A percentile compares a stretch with the other conserved stretches of the same genome.
phyloP scores from a whole-genome alignment of 2,888 invertebrate species.

The Luffia ferchaultella region DNA sequence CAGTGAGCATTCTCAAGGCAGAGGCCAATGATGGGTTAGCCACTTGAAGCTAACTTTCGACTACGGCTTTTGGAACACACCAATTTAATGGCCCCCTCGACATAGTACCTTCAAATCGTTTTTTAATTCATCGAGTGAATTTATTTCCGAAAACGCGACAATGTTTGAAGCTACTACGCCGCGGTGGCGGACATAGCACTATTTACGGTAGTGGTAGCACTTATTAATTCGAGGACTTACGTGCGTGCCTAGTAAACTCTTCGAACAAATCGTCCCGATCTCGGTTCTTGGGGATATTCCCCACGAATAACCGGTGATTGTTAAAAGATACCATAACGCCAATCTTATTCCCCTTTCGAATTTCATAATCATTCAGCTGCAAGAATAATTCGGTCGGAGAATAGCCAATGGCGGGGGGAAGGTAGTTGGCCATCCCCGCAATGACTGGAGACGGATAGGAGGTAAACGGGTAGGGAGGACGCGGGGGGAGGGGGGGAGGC shows the following conservation, averaged over 20 bases:
- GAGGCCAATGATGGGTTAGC: constrained; percentile 44
- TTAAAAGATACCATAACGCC: constrained; percentile 99
- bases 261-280: constrained; percentile 99
- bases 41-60: constrained; percentile 18
- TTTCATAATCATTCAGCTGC: constrained; percentile 99
- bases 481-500: constrained; percentile 19
- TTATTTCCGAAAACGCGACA: background rate
- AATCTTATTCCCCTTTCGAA: constrained; percentile 99
- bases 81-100: background rate
- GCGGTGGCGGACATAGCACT: constrained; percentile 8
- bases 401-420: constrained; percentile 67
- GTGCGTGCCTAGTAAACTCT: constrained; percentile 99
- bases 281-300: constrained; percentile 99
- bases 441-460: constrained; percentile 45
- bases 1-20: constrained; percentile 59
- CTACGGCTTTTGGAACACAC: background rate
- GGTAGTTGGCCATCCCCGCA: constrained; percentile 28
- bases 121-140: background rate
- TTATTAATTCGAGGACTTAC: constrained; percentile 84
- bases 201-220: constrained; percentile 39
- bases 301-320: constrained; percentile 99
- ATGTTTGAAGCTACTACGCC: background rate
- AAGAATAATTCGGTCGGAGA: constrained; percentile 89
- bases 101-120: background rate
- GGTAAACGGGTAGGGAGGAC: constrained; percentile 14